Evolutionary conservation across 2,797 vertebrate species (phyloP), one percentile per base, ranked within the genome.

Genomic region (Lerista edwardsae): DNA sequence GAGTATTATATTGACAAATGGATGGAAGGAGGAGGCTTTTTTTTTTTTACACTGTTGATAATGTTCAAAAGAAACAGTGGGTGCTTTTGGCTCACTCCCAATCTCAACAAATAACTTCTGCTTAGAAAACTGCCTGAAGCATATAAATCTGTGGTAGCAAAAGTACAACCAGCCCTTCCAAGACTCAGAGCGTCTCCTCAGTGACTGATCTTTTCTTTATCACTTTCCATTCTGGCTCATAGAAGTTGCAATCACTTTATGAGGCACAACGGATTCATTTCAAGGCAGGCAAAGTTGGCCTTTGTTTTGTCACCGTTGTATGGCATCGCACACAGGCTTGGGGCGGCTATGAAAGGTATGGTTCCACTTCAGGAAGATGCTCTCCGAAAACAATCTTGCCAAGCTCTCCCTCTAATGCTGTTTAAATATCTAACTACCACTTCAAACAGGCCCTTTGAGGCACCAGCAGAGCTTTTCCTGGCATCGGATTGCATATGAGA

Each of bases 371-470:
- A 4, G 25, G 64, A 51, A 82, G 81, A 83, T 36, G 19, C 79
- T n/a, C 17, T 34, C 68, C 69, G 64, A 55, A 83, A 83, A 79
- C 5, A 68, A 69, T 61, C 80, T 64, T 84, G 27, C 31, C 36
- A 39, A 65, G 19, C 25, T 81, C 71, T 73, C 71, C 19, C 81
- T 81, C 65, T 75, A 64, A 83, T 75, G 55, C 68, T 61, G 55
- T 84, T 81, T 17, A 67, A 80, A 31, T 11, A 75, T 87, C 86
- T 59, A 80, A 36, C n/a, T 79, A 51, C 79, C 0, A 47, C 75
- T 86, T 65, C 67, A 74, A 81, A 77, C 9, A 9, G 44, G 61
- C 41, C 4, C 14, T 6, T 84, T 69, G 67, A 39, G 29, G 68
- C 55, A 10, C 44, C 21, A 21, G 3, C 41, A 31, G 62, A 47